Conservation (phyloP, 2,888 invertebrate genomes). For the Halictus quadricinctus region DNA sequence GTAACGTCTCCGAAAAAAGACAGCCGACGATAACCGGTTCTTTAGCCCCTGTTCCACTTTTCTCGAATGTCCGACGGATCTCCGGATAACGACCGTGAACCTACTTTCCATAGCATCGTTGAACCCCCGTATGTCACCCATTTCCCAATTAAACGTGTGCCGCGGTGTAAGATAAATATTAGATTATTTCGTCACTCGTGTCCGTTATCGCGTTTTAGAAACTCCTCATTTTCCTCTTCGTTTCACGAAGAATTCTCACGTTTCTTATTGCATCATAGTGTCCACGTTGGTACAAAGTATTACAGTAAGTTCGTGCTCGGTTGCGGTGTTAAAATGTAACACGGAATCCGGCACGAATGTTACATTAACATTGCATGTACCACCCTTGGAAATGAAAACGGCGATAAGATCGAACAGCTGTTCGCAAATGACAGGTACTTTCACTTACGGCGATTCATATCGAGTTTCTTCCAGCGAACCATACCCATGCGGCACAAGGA, state of each 20-base stretch:
- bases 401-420: neutral
- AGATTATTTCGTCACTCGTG: neutral
- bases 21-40: conserved; percentile 33
- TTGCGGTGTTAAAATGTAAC: too few relatives aligned
- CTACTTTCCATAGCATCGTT: neutral
- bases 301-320: too few relatives aligned
- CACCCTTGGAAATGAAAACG: neutral
- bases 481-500: conserved; percentile 92
- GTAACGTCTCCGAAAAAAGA: conserved; percentile 49
- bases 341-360: too few relatives aligned
- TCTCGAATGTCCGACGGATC: neutral
- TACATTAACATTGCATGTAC: too few relatives aligned
- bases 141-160: neutral
- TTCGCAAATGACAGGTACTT: neutral
- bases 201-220: neutral
- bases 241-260: neutral
- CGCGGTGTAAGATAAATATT: neutral
- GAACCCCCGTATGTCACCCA: neutral
- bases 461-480: conserved; percentile 85
- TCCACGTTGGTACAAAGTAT: too few relatives aligned
- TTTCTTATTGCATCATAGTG: neutral
- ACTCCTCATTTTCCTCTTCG: neutral
- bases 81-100: neutral
- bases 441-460: neutral
- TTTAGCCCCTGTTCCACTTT: conserved; percentile 1